phyloP scores from a whole-genome alignment of 2,888 invertebrate species.

The Atrina japonica region DNA sequence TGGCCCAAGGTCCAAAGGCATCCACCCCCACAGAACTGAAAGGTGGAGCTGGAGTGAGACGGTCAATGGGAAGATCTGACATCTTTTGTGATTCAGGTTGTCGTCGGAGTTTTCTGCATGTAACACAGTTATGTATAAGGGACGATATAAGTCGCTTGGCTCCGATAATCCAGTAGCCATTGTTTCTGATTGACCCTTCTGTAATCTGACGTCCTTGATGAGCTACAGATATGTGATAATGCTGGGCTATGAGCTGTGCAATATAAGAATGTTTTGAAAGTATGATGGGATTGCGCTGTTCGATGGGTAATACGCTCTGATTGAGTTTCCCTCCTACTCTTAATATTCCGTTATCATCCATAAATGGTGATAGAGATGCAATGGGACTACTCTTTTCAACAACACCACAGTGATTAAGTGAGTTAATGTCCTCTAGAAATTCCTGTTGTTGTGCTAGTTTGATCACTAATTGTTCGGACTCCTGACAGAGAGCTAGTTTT shows the following conservation, averaged over 20 bases:
- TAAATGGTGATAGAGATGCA: constrained; percentile 26
- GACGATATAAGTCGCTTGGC: constrained; percentile 31
- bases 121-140: constrained; percentile 38
- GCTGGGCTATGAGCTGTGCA: constrained; percentile 33
- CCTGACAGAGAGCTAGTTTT: too few species aligned
- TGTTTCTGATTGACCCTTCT: constrained; percentile 41
- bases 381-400: too few species aligned
- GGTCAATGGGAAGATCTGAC: constrained; percentile 38
- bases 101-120: constrained; percentile 39
- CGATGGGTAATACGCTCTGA: not conserved
- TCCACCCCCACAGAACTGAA: constrained; percentile 50
- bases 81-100: constrained; percentile 16
- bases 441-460: too few species aligned
- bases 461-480: too few species aligned
- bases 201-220: constrained; percentile 53
- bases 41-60: constrained; percentile 36
- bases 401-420: constrained; percentile 34
- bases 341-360: constrained; percentile 38
- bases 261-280: constrained; percentile 34
- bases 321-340: constrained; percentile 40
- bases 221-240: constrained; percentile 36
- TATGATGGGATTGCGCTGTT: constrained; percentile 35
- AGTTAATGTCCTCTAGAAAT: not conserved
- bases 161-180: constrained; percentile 49
- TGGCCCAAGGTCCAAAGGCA: constrained; percentile 46